Base-by-base conservation (phyloP, 2,113 vertebrate genomes). In the Menura novaehollandiae region DNA sequence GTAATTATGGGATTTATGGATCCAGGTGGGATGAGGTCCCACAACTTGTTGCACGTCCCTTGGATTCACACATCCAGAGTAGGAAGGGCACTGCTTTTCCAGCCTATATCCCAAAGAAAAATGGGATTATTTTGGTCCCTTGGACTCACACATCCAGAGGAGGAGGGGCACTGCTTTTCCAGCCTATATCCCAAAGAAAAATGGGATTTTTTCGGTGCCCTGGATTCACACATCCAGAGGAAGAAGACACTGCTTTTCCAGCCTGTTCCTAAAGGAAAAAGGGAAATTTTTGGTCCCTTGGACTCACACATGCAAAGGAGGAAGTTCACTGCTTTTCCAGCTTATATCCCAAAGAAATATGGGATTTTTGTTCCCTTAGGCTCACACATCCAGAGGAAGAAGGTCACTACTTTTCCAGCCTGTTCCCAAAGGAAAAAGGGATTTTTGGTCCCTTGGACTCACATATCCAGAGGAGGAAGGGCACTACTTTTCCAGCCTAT, bases 41-140 rank as follows among this genome's bases (percentile, higher is more conserved):
- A 94, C 95, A 97, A 76, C 73, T 97, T 47, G 1, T 85, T 91
- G 79, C 93, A 82, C 11, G 1, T 92, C 60, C 22, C 44, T 88
- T 39, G 18, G 30, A 13, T 16, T 55, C 3, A 4, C 2, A 2
- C 11, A n/a, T 63, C 47, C 56, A 16, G 28, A 47, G 56, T 33
- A 89, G 44, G 67, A 83, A 32, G 53, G 22, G 33, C 23, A 11
- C 24, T 49, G 7, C 23, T 52, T 49, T 32, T 39, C 49, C 64
- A 72, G 22, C 10, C n/a, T 28, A 2, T 21, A 16, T 4, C 26
- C 30, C 12, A 35, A 35, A 20, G 73, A 79, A 64, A 49, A 41
- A 41, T 9, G 39, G 39, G 39, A 41, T 10, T 41, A n/a, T 39
- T 41, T 41, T 41, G 9, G 15, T 92, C 60, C 22, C 44, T 88